Conservation (phyloP, 2,888 invertebrate genomes). For the Ornithoptera alexandrae region DNA sequence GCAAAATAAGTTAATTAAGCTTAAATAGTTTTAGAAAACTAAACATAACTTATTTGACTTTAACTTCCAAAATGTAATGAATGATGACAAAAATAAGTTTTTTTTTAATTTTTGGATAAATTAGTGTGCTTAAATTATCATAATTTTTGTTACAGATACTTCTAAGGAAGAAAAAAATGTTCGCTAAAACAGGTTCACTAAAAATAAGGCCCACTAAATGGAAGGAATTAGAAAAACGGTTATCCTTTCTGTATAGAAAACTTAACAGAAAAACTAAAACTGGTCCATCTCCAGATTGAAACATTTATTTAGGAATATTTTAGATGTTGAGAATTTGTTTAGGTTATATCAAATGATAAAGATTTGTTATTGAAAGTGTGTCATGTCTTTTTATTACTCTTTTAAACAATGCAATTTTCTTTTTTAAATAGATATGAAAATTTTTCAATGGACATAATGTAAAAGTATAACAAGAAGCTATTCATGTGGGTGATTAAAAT, state of each 20-base stretch:
- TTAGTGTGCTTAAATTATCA: too few relatives aligned
- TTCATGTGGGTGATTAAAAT: too few relatives aligned
- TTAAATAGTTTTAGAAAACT: neutral
- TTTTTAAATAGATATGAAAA: neutral
- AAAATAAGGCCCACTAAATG: constrained; percentile 87
- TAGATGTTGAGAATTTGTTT: constrained; percentile 5
- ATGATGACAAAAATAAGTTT: too few relatives aligned
- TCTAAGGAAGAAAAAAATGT: constrained; percentile 85
- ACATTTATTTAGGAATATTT: neutral
- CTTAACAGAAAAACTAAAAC: constrained; percentile 91
- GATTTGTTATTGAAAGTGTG: neutral
- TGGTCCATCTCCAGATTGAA: constrained; percentile 60
- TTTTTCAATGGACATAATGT: neutral
- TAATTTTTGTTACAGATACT: constrained; percentile 60
- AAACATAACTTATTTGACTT: too few relatives aligned
- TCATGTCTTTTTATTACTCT: neutral
- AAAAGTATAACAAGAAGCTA: too few relatives aligned
- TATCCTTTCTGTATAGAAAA: constrained; percentile 86
- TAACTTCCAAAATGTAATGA: too few relatives aligned
- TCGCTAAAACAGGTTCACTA: constrained; percentile 79
- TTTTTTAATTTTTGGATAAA: too few relatives aligned
- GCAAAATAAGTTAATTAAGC: too few relatives aligned
- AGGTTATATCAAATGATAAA: constrained; percentile 12
- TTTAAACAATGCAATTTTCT: neutral
- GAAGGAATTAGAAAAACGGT: constrained; percentile 86